Evolutionary conservation across 2,113 vertebrate genomes (phyloP), one percentile per base, ranked within the genome.

Genomic region (Ascaphus truei): DNA sequence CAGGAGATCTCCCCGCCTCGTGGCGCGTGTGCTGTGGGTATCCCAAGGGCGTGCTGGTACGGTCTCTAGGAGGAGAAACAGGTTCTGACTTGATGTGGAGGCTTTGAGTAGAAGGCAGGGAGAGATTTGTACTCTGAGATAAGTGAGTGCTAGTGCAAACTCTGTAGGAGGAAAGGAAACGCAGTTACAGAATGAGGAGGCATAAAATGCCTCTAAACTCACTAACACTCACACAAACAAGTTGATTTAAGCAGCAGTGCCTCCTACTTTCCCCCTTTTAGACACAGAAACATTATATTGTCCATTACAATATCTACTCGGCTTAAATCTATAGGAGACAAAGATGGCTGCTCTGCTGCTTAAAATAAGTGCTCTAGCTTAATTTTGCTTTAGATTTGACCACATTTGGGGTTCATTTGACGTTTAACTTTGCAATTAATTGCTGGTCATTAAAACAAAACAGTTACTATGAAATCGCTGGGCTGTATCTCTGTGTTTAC

Each of bases 71-170:
- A 96, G 97, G 97, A 96, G 97, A 99, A 95, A 99, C 95, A 95
- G 96, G 97, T 98, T 99, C 96, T 93, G 95, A 98, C 96, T 99
- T 99, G 97, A 99, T 99, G 97, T 92, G 96, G 92, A 99, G 96
- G 95, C 95, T 98, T 95, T 99, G 97, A 96, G 95, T 93, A 95
- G 95, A 95, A 93, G 95, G 95, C 96, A 99, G 96, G 92, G 97
- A 98, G 86, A 99, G 95, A 95, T 99, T 99, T 93, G 97, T 94
- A 94, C 92, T 96, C 95, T 98, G 96, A 95, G 96, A 98, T 95
- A 99, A 96, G 93, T 98, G 97, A 95, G 94, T 93, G 95, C 94
- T 98, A 96, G 95, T 95, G 94, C 97, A 98, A 95, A 95, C 95
- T 98, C 96, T 99, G 96, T 96, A 91, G 93, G 90, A 94, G 95